A percentile compares a stretch with the other conserved stretches of the same genome.
phyloP scores from a whole-genome alignment of 2,888 invertebrate species.

The Sarcophaga rosellei region DNA sequence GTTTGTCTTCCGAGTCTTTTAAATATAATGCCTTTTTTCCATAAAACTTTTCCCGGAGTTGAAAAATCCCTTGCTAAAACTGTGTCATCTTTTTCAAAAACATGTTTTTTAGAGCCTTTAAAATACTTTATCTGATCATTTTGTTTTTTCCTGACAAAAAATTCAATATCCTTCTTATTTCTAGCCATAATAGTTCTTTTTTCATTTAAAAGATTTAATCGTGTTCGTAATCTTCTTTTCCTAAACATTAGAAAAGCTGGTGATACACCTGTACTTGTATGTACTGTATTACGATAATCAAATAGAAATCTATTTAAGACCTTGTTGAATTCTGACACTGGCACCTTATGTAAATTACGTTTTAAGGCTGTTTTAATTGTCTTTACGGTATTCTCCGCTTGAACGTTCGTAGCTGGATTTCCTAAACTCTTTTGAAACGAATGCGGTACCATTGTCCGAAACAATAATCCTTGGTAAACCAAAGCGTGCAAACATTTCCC shows the following conservation, averaged over 20 bases:
- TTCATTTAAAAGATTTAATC: constrained; percentile 63
- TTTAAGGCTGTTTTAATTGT: background rate
- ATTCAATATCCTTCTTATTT: background rate
- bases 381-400: constrained; percentile 1
- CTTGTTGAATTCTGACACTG: constrained; percentile 8
- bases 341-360: background rate
- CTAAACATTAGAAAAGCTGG: constrained; percentile 2
- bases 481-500: constrained; percentile 70
- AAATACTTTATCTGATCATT: constrained; percentile 36
- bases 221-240: constrained; percentile 56
- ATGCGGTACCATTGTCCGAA: constrained; percentile 71
- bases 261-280: background rate
- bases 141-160: constrained; percentile 27
- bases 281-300: background rate
- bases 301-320: background rate
- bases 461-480: constrained; percentile 71
- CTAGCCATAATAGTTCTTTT: constrained; percentile 6
- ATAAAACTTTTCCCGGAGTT: constrained; percentile 23
- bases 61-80: constrained; percentile 39
- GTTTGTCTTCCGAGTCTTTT: constrained; percentile 44
- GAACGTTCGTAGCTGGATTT: background rate
- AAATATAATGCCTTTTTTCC: constrained; percentile 11
- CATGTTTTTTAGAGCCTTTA: constrained; percentile 23
- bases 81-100: background rate
- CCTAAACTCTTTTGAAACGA: constrained; percentile 71